These are phyloP conservation scores for Percopsis omiscomaycus DNA, from an alignment of 2,797 vertebrate species.

Conservation along the genomic window DNA sequence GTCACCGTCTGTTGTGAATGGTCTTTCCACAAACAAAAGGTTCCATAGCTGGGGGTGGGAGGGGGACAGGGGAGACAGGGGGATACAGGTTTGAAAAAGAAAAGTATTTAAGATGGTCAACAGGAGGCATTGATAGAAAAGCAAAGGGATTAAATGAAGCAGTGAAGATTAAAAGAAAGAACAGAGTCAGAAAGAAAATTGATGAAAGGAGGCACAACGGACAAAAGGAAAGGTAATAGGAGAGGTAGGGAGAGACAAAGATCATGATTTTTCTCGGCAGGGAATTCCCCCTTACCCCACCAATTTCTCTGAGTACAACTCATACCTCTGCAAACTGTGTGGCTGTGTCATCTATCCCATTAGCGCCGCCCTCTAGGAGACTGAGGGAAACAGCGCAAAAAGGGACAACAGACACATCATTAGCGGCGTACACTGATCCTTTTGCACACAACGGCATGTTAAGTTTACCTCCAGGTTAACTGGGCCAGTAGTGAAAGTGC, in stretches of 20 bases:
- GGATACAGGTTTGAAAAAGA: neutral
- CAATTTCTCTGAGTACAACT: conserved; percentile 1
- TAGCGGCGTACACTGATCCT: conserved; percentile 27
- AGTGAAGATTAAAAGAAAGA: neutral
- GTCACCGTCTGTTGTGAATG: conserved; percentile 83
- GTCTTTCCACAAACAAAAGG: conserved; percentile 83
- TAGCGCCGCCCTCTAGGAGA: conserved; percentile 86
- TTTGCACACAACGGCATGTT: conserved; percentile 10
- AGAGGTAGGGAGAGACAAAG: neutral
- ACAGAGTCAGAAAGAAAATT: neutral
- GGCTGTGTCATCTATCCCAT: conserved; percentile 83
- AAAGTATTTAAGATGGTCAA: neutral
- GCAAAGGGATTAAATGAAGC: neutral
- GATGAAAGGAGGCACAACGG: conserved; percentile 1
- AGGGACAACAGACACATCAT: conserved; percentile 46
- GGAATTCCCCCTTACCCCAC: conserved; percentile 1
- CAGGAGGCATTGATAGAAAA: neutral
- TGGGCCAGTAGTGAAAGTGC: neutral
- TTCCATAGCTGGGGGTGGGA: conserved; percentile 83
- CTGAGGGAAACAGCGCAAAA: conserved; percentile 70
- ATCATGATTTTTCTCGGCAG: too few relatives aligned
- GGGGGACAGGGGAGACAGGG: neutral
- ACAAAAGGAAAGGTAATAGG: conserved; percentile 2
- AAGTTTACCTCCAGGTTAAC: neutral
- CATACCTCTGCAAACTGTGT: conserved; percentile 92